These are phyloP conservation scores for Crioceris asparagi DNA, from an alignment of 2,888 invertebrate species.

Conservation along the genomic window DNA sequence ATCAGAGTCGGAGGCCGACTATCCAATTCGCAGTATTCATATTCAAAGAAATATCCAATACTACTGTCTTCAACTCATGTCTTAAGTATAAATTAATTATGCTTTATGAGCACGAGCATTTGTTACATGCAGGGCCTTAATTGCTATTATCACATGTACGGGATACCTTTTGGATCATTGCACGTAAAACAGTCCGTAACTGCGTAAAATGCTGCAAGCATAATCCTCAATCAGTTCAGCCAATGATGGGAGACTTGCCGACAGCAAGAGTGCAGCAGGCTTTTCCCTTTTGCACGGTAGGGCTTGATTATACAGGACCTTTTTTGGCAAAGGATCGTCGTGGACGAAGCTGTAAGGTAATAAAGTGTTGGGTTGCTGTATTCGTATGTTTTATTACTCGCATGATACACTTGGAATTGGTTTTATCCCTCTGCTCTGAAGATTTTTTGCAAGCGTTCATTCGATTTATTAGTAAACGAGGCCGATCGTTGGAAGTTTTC, in stretches of 20 bases:
- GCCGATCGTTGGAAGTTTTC: conserved; percentile 10
- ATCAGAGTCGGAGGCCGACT: too few species aligned
- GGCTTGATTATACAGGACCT: conserved; percentile 21
- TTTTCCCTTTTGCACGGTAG: conserved; percentile 10
- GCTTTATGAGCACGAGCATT: too few species aligned
- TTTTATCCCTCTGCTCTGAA: conserved; percentile 8
- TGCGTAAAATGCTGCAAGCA: background rate
- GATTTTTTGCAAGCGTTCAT: conserved; percentile 10
- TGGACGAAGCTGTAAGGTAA: conserved; percentile 11
- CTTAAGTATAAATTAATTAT: too few species aligned
- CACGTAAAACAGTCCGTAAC: too few species aligned
- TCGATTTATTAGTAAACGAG: conserved; percentile 12
- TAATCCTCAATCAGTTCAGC: conserved; percentile 1
- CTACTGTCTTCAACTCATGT: too few species aligned
- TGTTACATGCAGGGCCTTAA: conserved; percentile 16
- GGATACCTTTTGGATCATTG: conserved; percentile 18
- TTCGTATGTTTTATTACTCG: conserved; percentile 14
- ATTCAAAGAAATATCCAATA: too few species aligned
- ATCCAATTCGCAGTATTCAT: too few species aligned
- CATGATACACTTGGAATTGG: conserved; percentile 14
- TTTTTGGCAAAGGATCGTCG: conserved; percentile 11
- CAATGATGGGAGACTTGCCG: conserved; percentile 14
- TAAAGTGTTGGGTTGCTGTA: conserved; percentile 12
- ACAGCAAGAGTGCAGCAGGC: conserved; percentile 5
- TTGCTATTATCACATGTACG: conserved; percentile 11